Base-by-base conservation (phyloP, 1,140 invertebrate genomes). In the Gyrodactylus bullatarudis region DNA sequence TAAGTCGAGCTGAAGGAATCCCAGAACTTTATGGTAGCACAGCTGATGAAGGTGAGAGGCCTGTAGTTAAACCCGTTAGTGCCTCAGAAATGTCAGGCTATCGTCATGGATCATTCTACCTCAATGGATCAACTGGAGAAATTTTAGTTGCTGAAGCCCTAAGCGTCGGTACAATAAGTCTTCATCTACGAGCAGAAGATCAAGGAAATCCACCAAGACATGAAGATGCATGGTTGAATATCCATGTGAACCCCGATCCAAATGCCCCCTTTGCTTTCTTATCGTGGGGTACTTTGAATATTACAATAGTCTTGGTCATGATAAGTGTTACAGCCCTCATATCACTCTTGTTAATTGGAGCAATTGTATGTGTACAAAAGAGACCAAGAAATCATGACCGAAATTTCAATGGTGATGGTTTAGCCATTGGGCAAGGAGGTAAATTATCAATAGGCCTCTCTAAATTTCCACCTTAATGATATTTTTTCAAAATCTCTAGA, bases 271-370 rank as follows among this genome's bases (percentile, higher is more conserved):
- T 54, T 54, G 34, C 34, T n/a, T 54, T 54, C n/a, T n/a, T 54
- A 54, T 54, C 34, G 8, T 54, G 34, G 34, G 34, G 34, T 54
- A 71, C 23, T 24, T 26, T 71, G 23, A 71, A 71, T 71, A 71
- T 71, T 19, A 71, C 21, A 1, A 71, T 71, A 1, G 24, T 71
- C 24, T 23, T 71, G 8, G 70, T 71, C 1, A 23, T 71, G 23
- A 71, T 71, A 20, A 24, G 70, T 20, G 24, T 71, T 2, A 71
- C 70, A 16, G 70, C 21, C 24, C 24, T 71, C 20, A 71, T 71
- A 23, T 71, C 70, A 26, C 20, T 71, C 23, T 26, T 71, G 1
- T 23, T 71, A 20, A 71, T 71, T 16, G 24, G 21, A 23, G 70
- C 70, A 2, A 71, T 71, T 2, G 24, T 71, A 1, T 71, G 70